Conservation (phyloP, 2,797 vertebrate species). For the Bufotes viridis region DNA sequence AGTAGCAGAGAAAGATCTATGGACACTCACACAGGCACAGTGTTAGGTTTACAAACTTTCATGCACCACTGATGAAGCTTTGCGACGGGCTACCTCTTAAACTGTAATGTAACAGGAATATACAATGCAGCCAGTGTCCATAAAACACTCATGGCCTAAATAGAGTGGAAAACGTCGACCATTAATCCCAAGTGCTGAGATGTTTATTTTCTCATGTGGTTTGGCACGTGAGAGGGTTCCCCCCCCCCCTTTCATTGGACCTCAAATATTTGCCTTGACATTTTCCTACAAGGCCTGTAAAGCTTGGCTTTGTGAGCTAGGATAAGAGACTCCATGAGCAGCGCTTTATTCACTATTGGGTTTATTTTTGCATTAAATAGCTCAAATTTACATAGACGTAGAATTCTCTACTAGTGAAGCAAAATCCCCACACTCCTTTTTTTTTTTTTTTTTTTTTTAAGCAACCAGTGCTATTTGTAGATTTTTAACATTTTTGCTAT, state of each 20-base stretch:
- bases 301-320: not conserved
- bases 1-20: no score
- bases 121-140: not conserved
- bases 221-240: slow-evolving; percentile 24
- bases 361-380: not conserved
- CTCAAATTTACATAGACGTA: no score
- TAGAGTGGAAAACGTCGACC: slow-evolving; percentile 6
- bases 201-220: slow-evolving; percentile 27
- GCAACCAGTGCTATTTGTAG: not conserved
- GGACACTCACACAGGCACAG: no score
- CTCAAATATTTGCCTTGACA: slow-evolving; percentile 4
- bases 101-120: not conserved
- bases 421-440: no score
- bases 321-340: not conserved
- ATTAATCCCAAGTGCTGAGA: slow-evolving; percentile 21
- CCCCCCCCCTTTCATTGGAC: not conserved
- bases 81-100: not conserved
- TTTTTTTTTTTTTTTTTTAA: no score
- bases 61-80: not conserved
- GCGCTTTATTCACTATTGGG: not conserved
- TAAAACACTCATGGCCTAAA: not conserved
- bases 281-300: not conserved
- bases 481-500: not conserved
- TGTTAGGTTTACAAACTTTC: no score
- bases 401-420: no score